Evolutionary conservation across 2,888 invertebrate genomes (phyloP).

Genomic region (Scrobipalpa costella): DNA sequence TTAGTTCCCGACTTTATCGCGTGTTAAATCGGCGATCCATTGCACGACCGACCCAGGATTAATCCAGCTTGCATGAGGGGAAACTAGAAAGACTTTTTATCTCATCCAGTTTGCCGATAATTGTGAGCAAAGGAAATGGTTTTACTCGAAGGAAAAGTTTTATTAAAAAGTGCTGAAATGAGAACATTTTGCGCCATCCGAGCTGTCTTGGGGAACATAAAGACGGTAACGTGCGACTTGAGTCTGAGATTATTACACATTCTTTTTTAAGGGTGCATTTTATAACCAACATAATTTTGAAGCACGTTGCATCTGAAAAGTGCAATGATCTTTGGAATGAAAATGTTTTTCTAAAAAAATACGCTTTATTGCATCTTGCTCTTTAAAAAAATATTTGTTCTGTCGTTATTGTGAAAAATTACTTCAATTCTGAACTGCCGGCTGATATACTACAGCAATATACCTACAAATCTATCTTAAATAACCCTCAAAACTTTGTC

Average conservation of each 20-base stretch:
- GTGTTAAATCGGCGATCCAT: constrained; percentile 59
- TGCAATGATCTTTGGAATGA: background rate
- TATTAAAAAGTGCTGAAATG: constrained; percentile 36
- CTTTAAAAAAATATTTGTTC: too few species aligned
- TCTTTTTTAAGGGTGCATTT: background rate
- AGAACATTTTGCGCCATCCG: constrained; percentile 26
- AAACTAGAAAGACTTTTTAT: constrained; percentile 40
- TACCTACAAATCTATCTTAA: too few species aligned
- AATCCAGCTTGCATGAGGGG: constrained; percentile 54
- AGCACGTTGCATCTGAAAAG: background rate
- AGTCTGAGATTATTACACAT: background rate
- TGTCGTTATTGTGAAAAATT: too few species aligned
- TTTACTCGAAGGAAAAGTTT: constrained; percentile 38
- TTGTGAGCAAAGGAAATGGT: constrained; percentile 32
- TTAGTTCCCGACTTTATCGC: constrained; percentile 56
- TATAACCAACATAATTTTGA: background rate
- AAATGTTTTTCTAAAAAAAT: background rate
- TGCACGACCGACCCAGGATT: constrained; percentile 59
- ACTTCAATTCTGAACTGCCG: too few species aligned
- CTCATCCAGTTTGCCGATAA: constrained; percentile 43
- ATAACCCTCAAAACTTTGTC: too few species aligned
- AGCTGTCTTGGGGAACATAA: constrained; percentile 8
- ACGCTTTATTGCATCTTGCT: too few species aligned
- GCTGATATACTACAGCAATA: too few species aligned
- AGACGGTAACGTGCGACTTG: background rate